Percentiles rank a stretch among this genome's conserved stretches.
Evolutionary conservation across 2,113 vertebrate species (phyloP).

Genomic region (Daboia siamensis): DNA sequence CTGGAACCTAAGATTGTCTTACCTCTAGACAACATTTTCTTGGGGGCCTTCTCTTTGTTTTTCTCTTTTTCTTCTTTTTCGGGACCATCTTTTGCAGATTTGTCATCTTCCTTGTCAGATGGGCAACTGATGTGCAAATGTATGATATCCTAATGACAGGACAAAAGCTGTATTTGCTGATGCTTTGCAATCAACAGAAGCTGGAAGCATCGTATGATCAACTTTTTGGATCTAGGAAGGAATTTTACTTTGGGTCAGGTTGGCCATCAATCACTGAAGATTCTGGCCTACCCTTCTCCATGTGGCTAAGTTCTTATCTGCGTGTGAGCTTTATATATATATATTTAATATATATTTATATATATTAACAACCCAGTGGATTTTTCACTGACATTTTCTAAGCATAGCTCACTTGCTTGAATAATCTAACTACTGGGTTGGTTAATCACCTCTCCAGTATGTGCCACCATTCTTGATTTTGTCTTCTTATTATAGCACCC

Average conservation of each 20-base stretch:
- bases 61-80: slow-evolving; percentile 97
- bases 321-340: not conserved
- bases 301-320: not conserved
- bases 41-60: slow-evolving; percentile 88
- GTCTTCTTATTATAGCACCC: not conserved
- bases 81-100: slow-evolving; percentile 87
- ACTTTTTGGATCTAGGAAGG: not conserved
- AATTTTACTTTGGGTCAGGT: not conserved
- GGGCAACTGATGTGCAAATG: slow-evolving; percentile 96
- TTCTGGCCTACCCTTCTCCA: not conserved
- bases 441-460: not conserved
- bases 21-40: slow-evolving; percentile 97
- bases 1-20: slow-evolving; percentile 29
- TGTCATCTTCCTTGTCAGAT: slow-evolving; percentile 97
- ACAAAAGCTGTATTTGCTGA: slow-evolving; percentile 6
- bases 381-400: not conserved
- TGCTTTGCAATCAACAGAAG: not conserved
- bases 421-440: not conserved
- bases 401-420: not conserved
- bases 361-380: not conserved
- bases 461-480: not conserved
- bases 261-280: not conserved
- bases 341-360: no score
- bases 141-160: slow-evolving; percentile 84
- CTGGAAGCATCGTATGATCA: not conserved